Base-by-base conservation (phyloP, 2,888 invertebrate species). In the Chouioia cunea region DNA sequence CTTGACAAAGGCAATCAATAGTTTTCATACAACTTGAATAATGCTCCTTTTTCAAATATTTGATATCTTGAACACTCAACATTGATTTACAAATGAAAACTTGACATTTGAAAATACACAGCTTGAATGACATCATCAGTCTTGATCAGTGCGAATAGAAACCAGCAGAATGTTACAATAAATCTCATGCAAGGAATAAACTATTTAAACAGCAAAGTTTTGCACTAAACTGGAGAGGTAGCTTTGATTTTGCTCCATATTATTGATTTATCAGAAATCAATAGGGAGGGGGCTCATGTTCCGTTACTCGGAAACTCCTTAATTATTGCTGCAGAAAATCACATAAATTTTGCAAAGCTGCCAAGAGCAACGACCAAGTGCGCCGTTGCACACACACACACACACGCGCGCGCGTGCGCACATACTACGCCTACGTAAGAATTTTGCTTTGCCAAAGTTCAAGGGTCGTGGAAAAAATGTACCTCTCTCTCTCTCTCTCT, bases 211-310 rank as follows among this genome's bases (percentile, higher is more conserved):
- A n/a, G n/a, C n/a, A n/a, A 36, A 3, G 10, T 36, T 36, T 36
- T 4, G 36, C 36, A 36, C 6, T 10, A 36, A 36, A 36, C 36
- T 36, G 36, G 36, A 36, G 36, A 6, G 6, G 1, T 36, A 6
- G 6, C 36, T 36, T 27, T 63, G 52, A 65, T 57, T 63, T 63
- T 56, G 12, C 44, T 46, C 46, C 52, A 36, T 3, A 36, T 23
- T 56, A 69, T 69, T 69, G 63, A 69, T 69, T 36, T 63, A 69
- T 69, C 52, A 48, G 58, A 69, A 69, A 63, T 69, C 57, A 69
- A 69, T 69, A 63, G 4, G 12, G 15, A 18, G n/a, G 46, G 52
- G n/a, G n/a, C n/a, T n/a, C 36, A 2, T 36, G 36, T 36, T 12
- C 36, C 10, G 36, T 36, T 43, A 50, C 16, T 47, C 48, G 2